Evolutionary conservation across 2,888 invertebrate genomes (phyloP).

Genomic region (Tolmerus cingulatus): DNA sequence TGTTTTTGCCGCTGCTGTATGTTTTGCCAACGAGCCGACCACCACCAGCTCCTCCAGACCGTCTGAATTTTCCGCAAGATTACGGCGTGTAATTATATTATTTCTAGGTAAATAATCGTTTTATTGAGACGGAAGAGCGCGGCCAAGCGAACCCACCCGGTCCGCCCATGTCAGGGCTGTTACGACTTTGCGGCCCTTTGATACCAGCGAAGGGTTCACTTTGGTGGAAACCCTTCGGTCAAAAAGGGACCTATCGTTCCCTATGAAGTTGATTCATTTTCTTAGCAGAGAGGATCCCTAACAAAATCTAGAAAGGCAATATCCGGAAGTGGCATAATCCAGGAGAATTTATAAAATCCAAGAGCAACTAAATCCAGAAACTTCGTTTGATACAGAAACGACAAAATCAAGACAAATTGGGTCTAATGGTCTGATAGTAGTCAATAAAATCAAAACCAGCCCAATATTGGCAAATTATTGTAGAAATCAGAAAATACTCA

Average conservation of each 20-base stretch:
- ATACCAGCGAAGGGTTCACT: neutral
- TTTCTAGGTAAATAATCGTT: slow-evolving; percentile 34
- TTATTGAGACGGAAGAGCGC: slow-evolving; percentile 8
- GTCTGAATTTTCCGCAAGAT: slow-evolving; percentile 38
- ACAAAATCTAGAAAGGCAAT: neutral
- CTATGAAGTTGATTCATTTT: neutral
- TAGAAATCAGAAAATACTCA: neutral
- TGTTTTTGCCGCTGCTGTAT: neutral
- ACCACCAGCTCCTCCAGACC: neutral
- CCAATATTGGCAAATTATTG: neutral
- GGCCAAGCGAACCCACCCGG: neutral
- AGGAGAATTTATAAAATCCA: neutral
- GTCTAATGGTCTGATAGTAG: neutral
- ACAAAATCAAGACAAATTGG: neutral
- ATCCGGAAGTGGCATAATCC: neutral
- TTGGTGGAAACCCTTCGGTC: neutral
- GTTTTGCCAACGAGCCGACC: neutral
- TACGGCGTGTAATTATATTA: slow-evolving; percentile 38
- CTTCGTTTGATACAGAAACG: neutral
- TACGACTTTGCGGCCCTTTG: neutral
- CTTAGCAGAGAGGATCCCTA: neutral
- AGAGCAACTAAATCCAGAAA: neutral
- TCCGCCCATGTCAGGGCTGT: neutral
- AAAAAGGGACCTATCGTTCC: neutral
- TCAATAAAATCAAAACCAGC: neutral